Evolutionary conservation across 2,888 invertebrate genomes (phyloP).

Genomic region (Andrena marginata): DNA sequence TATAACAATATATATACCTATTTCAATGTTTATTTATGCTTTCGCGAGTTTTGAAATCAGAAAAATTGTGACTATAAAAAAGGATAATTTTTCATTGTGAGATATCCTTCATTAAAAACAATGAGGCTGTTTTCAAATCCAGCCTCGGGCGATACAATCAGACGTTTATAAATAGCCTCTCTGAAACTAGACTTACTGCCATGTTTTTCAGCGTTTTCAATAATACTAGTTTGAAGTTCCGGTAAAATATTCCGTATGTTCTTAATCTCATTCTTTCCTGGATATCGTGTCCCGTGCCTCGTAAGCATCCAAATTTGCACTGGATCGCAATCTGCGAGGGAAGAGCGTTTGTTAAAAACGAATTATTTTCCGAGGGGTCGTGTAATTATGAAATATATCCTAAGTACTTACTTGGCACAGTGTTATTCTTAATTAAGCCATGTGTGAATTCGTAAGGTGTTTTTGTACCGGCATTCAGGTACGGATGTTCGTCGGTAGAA

Average conservation of each 20-base stretch:
- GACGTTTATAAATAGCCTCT: background rate
- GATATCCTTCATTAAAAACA: background rate
- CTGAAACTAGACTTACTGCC: conserved; percentile 83
- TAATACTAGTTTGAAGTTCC: conserved; percentile 87
- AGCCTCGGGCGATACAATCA: background rate
- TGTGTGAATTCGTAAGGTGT: conserved; percentile 91
- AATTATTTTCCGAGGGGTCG: background rate
- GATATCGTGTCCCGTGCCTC: conserved; percentile 90
- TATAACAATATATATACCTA: too few species aligned
- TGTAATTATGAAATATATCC: background rate
- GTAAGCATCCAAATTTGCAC: conserved; percentile 90
- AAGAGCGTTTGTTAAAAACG: background rate
- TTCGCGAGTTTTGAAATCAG: background rate
- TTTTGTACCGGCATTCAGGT: conserved; percentile 89
- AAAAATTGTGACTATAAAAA: too few species aligned
- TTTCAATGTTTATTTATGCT: background rate
- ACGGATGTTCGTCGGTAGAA: conserved; percentile 87
- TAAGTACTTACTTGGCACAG: conserved; percentile 36
- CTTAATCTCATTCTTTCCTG: conserved; percentile 86
- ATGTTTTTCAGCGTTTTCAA: conserved; percentile 88
- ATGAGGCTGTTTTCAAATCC: background rate
- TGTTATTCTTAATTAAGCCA: conserved; percentile 73
- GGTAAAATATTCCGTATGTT: conserved; percentile 86
- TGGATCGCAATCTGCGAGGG: conserved; percentile 88
- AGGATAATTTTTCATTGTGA: background rate